Evolutionary conservation across 2,888 invertebrate genomes (phyloP).

Genomic region (Drosophila quinaria): DNA sequence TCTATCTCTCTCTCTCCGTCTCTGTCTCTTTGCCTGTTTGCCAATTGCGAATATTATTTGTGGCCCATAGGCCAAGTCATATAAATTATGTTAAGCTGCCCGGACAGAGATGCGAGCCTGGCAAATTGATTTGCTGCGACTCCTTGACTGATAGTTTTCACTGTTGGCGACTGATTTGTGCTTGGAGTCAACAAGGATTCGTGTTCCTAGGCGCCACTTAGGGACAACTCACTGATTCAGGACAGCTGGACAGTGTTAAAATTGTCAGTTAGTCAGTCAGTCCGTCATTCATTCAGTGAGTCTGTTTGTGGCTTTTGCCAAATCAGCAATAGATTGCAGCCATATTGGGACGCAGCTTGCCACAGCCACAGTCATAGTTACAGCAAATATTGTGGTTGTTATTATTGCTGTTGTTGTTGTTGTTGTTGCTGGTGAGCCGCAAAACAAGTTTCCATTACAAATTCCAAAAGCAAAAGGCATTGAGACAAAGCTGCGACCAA

Average conservation of each 20-base stretch:
- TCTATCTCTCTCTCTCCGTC: slow-evolving; percentile 1
- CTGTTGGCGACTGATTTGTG: slow-evolving; percentile 55
- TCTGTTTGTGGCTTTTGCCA: slow-evolving; percentile 45
- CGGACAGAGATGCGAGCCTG: slow-evolving; percentile 22
- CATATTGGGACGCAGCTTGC: slow-evolving; percentile 50
- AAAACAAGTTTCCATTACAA: slow-evolving; percentile 74
- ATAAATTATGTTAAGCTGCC: slow-evolving; percentile 55
- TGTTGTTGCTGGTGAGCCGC: slow-evolving; percentile 32
- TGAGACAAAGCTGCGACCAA: slow-evolving; percentile 35
- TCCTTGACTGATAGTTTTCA: slow-evolving; percentile 36
- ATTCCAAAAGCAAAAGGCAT: slow-evolving; percentile 44
- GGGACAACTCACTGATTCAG: slow-evolving; percentile 30
- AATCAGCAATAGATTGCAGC: slow-evolving; percentile 65
- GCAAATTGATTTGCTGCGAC: slow-evolving; percentile 58
- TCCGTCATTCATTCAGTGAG: not conserved
- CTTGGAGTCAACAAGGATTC: slow-evolving; percentile 14
- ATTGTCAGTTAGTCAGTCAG: not conserved
- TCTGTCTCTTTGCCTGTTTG: slow-evolving; percentile 30
- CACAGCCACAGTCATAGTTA: slow-evolving; percentile 18
- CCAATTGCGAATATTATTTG: slow-evolving; percentile 75
- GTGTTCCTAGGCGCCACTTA: slow-evolving; percentile 49
- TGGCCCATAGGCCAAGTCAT: slow-evolving; percentile 63
- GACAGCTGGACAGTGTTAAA: slow-evolving; percentile 23
- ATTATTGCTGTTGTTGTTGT: slow-evolving; percentile 11
- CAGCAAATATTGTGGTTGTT: slow-evolving; percentile 28